Percentiles rank a stretch among this genome's conserved stretches.
Evolutionary conservation across 2,888 invertebrate genomes (phyloP).

Genomic region (Ophion slaviceki): DNA sequence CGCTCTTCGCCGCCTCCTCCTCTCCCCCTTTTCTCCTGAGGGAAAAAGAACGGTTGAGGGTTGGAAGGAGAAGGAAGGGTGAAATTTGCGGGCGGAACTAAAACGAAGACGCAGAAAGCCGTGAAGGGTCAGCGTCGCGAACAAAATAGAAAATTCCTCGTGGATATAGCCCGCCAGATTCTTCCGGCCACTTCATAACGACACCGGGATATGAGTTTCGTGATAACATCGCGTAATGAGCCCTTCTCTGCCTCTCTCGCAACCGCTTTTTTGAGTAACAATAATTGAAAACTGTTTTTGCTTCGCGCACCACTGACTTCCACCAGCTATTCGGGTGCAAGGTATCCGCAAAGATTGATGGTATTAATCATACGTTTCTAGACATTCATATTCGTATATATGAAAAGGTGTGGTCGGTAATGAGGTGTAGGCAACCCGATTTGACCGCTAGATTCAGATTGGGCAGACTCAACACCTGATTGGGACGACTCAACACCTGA

Average conservation of each 20-base stretch:
- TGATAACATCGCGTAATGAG: constrained; percentile 77
- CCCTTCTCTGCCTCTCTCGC: constrained; percentile 48
- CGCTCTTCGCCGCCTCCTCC: constrained; percentile 36
- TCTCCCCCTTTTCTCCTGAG: constrained; percentile 31
- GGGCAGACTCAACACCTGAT: too few species aligned
- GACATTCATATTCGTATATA: too few species aligned
- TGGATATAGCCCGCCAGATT: constrained; percentile 71
- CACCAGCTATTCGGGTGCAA: constrained; percentile 67
- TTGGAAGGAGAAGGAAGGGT: constrained; percentile 10
- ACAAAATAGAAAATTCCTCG: constrained; percentile 77
- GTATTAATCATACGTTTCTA: not conserved
- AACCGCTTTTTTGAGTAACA: constrained; percentile 62
- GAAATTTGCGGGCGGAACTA: constrained; percentile 12
- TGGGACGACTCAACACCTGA: too few species aligned
- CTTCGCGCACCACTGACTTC: constrained; percentile 71
- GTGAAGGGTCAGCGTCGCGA: constrained; percentile 72
- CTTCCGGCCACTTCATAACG: constrained; percentile 53
- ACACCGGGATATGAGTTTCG: constrained; percentile 64
- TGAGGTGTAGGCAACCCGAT: too few species aligned
- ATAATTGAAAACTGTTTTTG: constrained; percentile 79
- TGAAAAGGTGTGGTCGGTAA: too few species aligned
- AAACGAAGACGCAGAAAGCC: constrained; percentile 45
- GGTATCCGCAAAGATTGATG: constrained; percentile 27
- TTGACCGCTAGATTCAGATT: too few species aligned
- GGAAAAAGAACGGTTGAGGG: not conserved